phyloP scores from a whole-genome alignment of 2,888 invertebrate species.

The Cheilosia pagana region DNA sequence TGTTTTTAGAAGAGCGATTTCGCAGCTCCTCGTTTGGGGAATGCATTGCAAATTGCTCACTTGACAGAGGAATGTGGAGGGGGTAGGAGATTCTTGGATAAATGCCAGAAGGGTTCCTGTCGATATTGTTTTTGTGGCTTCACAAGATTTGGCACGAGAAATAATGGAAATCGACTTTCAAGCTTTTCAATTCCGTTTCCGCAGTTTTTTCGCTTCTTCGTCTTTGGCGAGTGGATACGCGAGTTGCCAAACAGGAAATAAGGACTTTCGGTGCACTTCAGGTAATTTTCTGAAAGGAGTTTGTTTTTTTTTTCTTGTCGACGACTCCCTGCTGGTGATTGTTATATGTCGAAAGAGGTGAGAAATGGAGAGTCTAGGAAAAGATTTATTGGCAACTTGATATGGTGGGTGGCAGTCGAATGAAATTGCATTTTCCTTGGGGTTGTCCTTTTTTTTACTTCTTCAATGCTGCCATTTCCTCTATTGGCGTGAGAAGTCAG shows the following conservation, averaged over 20 bases:
- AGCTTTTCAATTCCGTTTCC: conserved; percentile 60
- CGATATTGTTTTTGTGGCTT: conserved; percentile 54
- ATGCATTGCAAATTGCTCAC: conserved; percentile 56
- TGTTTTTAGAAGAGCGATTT: conserved; percentile 17
- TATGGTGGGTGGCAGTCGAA: conserved; percentile 24
- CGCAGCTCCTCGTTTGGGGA: conserved; percentile 39
- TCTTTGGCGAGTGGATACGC: conserved; percentile 16
- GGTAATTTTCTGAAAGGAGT: conserved; percentile 44
- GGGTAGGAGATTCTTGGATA: conserved; percentile 25
- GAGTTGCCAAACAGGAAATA: conserved; percentile 60
- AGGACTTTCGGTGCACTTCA: conserved; percentile 46
- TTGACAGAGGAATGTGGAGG: conserved; percentile 17
- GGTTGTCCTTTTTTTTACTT: not conserved
- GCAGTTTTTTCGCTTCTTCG: not conserved
- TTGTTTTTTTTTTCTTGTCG: not conserved
- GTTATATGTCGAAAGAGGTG: conserved; percentile 24
- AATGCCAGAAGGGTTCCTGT: conserved; percentile 37
- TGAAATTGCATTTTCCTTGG: conserved; percentile 48
- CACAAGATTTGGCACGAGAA: conserved; percentile 38
- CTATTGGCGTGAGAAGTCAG: conserved; percentile 16
- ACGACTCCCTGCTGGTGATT: conserved; percentile 7
- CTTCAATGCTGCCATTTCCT: conserved; percentile 11
- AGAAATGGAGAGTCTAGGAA: conserved; percentile 26
- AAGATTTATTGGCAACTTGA: conserved; percentile 67
- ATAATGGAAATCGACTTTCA: conserved; percentile 58